Conservation (phyloP, 2,888 invertebrate species). For the Pherbina coryleti region DNA sequence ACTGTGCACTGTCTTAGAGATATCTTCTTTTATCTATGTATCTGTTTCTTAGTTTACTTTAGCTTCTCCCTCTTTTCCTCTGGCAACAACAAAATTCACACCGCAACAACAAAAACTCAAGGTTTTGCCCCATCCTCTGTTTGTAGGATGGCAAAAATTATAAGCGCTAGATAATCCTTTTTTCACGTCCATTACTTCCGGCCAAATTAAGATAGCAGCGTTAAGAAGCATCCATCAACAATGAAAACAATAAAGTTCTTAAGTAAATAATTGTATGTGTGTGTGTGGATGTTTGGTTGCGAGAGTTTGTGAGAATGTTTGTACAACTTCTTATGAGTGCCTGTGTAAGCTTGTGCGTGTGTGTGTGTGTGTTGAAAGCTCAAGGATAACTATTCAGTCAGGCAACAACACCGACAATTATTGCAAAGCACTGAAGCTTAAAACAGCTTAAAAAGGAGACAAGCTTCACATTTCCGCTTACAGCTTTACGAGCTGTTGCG, state of each 20-base stretch:
- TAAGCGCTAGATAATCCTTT: slow-evolving; percentile 33
- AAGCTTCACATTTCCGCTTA: neutral
- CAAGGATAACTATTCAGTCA: neutral
- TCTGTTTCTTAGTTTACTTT: neutral
- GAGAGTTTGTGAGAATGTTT: neutral
- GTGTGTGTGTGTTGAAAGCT: neutral
- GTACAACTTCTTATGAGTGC: neutral
- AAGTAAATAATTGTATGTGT: slow-evolving; percentile 20
- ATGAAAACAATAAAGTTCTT: slow-evolving; percentile 38
- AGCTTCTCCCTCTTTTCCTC: too few relatives aligned
- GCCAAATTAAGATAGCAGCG: slow-evolving; percentile 29
- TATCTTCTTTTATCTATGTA: neutral
- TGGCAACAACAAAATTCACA: too few relatives aligned
- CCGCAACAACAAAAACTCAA: too few relatives aligned
- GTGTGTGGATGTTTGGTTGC: neutral
- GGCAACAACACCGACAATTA: slow-evolving; percentile 31
- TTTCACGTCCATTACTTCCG: slow-evolving; percentile 38
- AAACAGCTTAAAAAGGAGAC: slow-evolving; percentile 24
- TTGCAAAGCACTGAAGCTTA: slow-evolving; percentile 35
- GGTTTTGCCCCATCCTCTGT: neutral
- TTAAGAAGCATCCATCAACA: slow-evolving; percentile 37
- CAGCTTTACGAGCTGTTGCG: neutral
- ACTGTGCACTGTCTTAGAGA: neutral
- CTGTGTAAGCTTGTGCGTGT: neutral
- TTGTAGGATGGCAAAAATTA: neutral